Evolutionary conservation across 2,113 vertebrate species (phyloP), one percentile per base, ranked within the genome.

Genomic region (Stomatorhinus ivindoensis): DNA sequence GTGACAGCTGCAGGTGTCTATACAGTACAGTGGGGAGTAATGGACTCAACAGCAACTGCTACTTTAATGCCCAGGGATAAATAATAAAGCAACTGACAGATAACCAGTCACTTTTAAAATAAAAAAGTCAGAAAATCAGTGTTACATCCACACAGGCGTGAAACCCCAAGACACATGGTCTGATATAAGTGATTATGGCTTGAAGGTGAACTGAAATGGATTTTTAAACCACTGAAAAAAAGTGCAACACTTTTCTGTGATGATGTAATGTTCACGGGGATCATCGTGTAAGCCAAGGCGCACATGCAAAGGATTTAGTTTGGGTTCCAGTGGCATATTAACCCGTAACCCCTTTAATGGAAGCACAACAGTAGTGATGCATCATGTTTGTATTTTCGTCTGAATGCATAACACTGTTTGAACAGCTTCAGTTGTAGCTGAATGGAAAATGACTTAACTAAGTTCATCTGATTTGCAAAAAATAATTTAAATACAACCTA

Each of bases 41-140:
- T 90, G 90, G 94, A 91, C 88, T 86, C 91, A 83, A 87, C 91
- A 86, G 92, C 93, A 92, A 94, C 93, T 92, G 94, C 91, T 93
- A 96, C 94, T 92, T 95, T 95, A 92, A 95, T 93, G 92, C 97
- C 95, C 95, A 92, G 92, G 93, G 90, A 96, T 53, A 93, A 94
- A 94, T 94, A 95, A 92, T 94, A 93, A 94, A 93, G 80, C 95
- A 92, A 95, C 94, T 96, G 95, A 94, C 93, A 94, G 93, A 91
- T 86, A 92, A 94, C 91, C 91, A 89, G 89, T 89, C 88, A 92
- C 92, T 92, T 90, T 89, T 89, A 88, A 87, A 91, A 76, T 48
- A 48, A 89, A 90, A 91, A 65, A 24, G 76, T 53, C 91, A 88
- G 65, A 24, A 88, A 87, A 17, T 42, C 85, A 86, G 89, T 13